These are phyloP conservation scores for Lymantria dispar DNA, from an alignment of 2,888 invertebrate genomes.

Conservation along the genomic window DNA sequence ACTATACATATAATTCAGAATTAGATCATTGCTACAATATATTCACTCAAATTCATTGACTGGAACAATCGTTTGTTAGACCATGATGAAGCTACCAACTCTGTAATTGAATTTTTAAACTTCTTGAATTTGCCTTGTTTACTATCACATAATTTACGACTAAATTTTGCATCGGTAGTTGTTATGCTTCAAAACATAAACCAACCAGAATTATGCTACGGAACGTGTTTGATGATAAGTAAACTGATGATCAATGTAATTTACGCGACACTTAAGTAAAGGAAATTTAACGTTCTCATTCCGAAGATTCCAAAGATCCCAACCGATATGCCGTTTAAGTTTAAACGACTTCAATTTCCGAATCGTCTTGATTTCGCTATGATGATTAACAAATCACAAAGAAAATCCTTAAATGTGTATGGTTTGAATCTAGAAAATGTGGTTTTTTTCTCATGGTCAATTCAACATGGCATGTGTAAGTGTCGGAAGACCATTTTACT, in stretches of 20 bases:
- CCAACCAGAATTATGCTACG: conserved; percentile 25
- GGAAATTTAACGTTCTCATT: conserved; percentile 16
- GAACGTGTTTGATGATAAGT: conserved; percentile 22
- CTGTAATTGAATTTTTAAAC: not conserved
- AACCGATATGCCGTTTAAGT: conserved; percentile 14
- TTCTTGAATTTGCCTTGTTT: conserved; percentile 26
- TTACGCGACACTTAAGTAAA: conserved; percentile 14
- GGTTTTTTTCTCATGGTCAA: conserved; percentile 3
- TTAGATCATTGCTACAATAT: not conserved
- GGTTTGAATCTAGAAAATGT: not conserved
- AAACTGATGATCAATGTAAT: conserved; percentile 7
- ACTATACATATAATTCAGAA: not conserved
- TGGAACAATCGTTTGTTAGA: not conserved
- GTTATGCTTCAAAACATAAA: conserved; percentile 36
- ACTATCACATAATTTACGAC: conserved; percentile 33
- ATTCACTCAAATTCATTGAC: not conserved
- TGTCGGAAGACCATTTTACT: not conserved
- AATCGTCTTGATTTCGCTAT: conserved; percentile 24
- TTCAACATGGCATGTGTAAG: conserved; percentile 2
- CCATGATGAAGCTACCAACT: not conserved
- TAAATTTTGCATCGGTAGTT: conserved; percentile 37
- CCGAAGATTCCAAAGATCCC: conserved; percentile 20
- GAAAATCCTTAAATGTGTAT: conserved; percentile 12
- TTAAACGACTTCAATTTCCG: conserved; percentile 22
- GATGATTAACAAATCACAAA: conserved; percentile 36